These are phyloP conservation scores for Lophotis ruficrista DNA, from an alignment of 2,113 vertebrate genomes.

Conservation along the genomic window DNA sequence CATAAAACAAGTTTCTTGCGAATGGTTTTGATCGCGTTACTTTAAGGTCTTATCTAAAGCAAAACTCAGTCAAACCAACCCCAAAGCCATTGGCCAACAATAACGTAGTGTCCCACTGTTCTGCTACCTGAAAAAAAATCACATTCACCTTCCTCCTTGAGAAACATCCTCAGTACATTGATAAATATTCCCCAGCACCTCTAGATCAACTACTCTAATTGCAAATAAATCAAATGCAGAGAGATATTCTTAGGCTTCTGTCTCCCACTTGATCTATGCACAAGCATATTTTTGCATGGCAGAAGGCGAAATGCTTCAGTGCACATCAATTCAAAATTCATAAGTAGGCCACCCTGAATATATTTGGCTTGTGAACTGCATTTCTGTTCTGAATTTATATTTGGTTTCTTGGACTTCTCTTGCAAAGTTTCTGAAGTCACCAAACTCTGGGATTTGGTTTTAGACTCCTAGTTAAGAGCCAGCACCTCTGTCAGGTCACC, in stretches of 20 bases:
- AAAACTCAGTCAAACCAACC: not conserved
- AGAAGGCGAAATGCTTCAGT: not conserved
- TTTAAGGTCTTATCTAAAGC: not conserved
- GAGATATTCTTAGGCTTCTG: not conserved
- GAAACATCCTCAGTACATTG: not conserved
- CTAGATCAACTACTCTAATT: not conserved
- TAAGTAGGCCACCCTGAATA: not conserved
- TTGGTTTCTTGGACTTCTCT: not conserved
- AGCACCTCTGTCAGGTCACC: not conserved
- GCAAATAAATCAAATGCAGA: not conserved
- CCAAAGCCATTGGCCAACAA: not conserved
- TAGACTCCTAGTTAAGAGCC: not conserved
- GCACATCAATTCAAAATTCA: not conserved
- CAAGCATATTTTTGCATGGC: not conserved
- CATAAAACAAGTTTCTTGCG: not conserved
- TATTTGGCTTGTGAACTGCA: not conserved
- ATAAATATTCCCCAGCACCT: not conserved
- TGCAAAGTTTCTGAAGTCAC: not conserved
- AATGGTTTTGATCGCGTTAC: accelerated
- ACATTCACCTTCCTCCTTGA: not conserved
- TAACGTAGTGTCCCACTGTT: accelerated
- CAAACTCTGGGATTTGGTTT: not conserved
- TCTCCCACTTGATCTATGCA: not conserved
- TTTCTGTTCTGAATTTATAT: not conserved
- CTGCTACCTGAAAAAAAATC: not conserved